These are phyloP conservation scores for Cyanoliseus patagonus DNA, from an alignment of 2,113 vertebrate species.

Conservation along the genomic window DNA sequence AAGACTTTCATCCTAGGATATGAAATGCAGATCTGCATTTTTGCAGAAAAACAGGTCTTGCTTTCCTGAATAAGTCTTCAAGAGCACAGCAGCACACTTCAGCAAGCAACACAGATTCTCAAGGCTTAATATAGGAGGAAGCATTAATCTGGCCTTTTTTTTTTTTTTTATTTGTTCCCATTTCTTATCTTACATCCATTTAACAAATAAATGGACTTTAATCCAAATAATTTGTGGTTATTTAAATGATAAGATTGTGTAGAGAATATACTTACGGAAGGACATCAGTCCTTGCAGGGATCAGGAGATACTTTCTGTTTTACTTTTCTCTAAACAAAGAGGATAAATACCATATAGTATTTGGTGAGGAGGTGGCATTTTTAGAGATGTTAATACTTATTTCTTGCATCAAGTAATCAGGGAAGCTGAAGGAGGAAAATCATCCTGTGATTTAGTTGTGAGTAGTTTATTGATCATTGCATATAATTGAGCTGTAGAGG, in stretches of 20 bases:
- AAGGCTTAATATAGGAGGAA: neutral
- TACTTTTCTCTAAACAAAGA: neutral
- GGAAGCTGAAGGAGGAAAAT: neutral
- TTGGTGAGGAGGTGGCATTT: neutral
- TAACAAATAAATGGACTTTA: neutral
- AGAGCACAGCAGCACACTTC: neutral
- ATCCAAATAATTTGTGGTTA: neutral
- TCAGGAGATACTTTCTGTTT: neutral
- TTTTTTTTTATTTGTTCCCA: neutral
- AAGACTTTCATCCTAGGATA: neutral
- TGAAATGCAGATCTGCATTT: neutral
- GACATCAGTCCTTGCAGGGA: neutral
- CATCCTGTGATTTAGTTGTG: neutral
- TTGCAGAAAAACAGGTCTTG: neutral
- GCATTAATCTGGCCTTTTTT: neutral
- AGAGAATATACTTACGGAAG: neutral
- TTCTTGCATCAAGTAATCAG: neutral
- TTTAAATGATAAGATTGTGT: neutral
- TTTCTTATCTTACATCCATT: neutral
- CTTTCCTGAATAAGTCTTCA: neutral
- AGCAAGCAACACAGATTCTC: neutral
- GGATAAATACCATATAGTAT: neutral
- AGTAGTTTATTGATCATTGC: neutral
- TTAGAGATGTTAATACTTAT: neutral
- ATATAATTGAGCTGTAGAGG: neutral